Percentiles rank a stretch among this genome's conserved stretches.
Conservation (phyloP, 2,888 invertebrate genomes). For the Apoda limacodes region DNA sequence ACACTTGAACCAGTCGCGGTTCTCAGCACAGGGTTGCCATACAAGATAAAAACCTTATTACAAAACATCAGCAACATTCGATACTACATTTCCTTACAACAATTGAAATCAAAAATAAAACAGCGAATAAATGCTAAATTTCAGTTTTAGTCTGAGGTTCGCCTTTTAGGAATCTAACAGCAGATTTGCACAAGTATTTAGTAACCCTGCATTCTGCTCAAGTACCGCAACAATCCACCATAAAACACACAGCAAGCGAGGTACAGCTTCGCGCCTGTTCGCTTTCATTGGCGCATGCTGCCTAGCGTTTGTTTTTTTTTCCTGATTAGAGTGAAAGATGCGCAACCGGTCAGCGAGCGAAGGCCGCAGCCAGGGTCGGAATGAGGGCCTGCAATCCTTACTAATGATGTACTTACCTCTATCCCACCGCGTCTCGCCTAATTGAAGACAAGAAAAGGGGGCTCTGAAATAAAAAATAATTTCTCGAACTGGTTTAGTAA, state of each 20-base stretch:
- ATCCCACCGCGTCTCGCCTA: constrained; percentile 55
- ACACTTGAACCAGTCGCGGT: constrained; percentile 62
- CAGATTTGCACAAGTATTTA: background rate
- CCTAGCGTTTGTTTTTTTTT: constrained; percentile 50
- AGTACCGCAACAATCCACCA: constrained; percentile 53
- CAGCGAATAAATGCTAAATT: too few species aligned
- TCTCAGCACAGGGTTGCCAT: constrained; percentile 43
- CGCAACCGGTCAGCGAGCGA: constrained; percentile 60
- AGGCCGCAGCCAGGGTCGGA: constrained; percentile 55
- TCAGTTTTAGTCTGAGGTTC: too few species aligned
- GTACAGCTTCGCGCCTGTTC: constrained; percentile 50
- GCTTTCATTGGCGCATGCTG: constrained; percentile 57
- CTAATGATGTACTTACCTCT: constrained; percentile 65
- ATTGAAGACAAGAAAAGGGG: constrained; percentile 64
- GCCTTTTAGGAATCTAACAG: too few species aligned
- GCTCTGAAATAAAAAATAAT: constrained; percentile 30
- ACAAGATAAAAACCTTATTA: too few species aligned
- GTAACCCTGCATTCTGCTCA: constrained; percentile 22
- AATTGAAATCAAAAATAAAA: background rate
- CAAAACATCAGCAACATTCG: background rate
- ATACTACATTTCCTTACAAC: background rate
- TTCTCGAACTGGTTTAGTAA: constrained; percentile 41
- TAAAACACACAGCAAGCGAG: constrained; percentile 50
- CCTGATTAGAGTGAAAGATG: constrained; percentile 66
- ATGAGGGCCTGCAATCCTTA: constrained; percentile 28